A percentile compares a stretch with the other conserved stretches of the same genome.
Evolutionary conservation across 2,113 vertebrate species (phyloP).

Genomic region (Tupaia tana): DNA sequence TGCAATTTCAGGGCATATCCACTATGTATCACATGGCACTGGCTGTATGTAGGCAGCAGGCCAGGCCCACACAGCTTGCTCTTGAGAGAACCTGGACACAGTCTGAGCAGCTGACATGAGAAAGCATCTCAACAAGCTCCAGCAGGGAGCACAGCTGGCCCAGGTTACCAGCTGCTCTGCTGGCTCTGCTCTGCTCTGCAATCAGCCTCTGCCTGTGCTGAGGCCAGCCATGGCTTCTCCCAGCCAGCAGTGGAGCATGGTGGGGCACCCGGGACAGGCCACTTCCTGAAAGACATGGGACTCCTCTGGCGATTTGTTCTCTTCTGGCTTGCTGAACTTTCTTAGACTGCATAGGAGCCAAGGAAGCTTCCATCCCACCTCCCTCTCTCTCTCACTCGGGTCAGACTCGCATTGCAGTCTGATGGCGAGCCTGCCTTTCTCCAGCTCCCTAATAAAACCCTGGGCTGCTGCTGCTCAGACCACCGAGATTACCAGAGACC

Average conservation of each 20-base stretch:
- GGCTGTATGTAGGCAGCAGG: not conserved
- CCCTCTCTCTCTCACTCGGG: not conserved
- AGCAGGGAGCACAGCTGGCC: accelerated
- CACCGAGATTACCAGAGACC: not conserved
- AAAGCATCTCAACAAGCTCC: not conserved
- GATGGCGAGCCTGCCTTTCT: not conserved
- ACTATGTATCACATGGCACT: not conserved
- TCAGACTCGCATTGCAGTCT: not conserved
- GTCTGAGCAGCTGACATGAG: not conserved
- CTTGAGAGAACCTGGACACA: not conserved
- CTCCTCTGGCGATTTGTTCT: not conserved
- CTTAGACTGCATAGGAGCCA: accelerated
- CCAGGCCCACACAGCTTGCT: not conserved
- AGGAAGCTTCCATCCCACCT: not conserved
- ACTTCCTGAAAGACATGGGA: not conserved
- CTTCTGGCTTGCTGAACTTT: not conserved
- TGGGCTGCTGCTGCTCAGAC: not conserved
- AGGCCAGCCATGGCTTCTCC: not conserved
- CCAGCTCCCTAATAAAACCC: not conserved
- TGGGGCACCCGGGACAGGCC: accelerated
- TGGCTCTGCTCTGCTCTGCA: not conserved
- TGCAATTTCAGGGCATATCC: not conserved
- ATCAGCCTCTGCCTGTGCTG: not conserved
- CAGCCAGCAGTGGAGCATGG: accelerated
- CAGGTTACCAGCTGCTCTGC: not conserved